Evolutionary conservation across 2,797 vertebrate genomes (phyloP).

Genomic region (Crax fasciolata): DNA sequence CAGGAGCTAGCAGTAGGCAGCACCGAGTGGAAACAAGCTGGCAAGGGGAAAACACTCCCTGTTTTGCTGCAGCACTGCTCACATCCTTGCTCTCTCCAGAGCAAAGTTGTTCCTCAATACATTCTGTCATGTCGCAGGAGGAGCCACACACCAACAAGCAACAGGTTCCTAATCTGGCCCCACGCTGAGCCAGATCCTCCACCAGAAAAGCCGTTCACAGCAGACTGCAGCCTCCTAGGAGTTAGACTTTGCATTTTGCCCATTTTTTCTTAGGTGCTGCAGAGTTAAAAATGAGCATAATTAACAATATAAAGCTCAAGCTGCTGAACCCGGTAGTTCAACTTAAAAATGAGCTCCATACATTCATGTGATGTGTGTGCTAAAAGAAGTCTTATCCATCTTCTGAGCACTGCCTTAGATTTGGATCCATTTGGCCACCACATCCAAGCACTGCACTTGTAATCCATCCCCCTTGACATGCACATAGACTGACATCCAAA

Average conservation of each 20-base stretch:
- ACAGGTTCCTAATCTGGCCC: constrained; percentile 25
- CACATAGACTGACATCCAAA: neutral
- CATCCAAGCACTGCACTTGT: neutral
- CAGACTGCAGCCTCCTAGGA: neutral
- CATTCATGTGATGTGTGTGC: neutral
- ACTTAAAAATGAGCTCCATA: neutral
- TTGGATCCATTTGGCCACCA: neutral
- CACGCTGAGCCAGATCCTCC: neutral
- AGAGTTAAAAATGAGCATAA: neutral
- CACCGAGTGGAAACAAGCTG: neutral
- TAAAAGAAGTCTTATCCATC: neutral
- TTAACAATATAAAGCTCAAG: neutral
- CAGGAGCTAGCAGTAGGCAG: neutral
- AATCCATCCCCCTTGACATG: neutral
- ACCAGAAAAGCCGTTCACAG: neutral
- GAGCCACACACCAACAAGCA: neutral
- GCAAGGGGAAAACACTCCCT: neutral
- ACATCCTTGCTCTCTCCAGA: neutral
- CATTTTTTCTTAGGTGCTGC: neutral
- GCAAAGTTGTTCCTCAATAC: neutral
- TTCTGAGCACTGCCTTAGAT: neutral
- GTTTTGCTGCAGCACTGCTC: neutral
- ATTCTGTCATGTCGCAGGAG: neutral
- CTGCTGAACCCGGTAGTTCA: neutral
- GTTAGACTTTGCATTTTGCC: neutral